These are phyloP conservation scores for Cygnus olor DNA, from an alignment of 2,797 vertebrate species.

Conservation along the genomic window DNA sequence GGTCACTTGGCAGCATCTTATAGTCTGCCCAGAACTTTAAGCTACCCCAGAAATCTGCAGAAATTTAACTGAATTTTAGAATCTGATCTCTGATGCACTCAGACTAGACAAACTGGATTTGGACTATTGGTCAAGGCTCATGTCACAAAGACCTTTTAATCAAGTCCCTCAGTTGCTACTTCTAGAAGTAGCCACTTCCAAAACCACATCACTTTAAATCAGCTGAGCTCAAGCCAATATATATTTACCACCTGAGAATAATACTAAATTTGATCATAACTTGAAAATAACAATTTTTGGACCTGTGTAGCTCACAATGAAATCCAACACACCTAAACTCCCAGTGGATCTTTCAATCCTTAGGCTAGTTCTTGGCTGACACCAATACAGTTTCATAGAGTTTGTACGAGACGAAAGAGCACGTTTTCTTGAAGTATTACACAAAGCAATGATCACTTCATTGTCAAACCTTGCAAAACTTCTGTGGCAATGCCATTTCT, in stretches of 20 bases:
- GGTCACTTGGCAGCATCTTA: background rate
- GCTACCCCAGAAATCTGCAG: background rate
- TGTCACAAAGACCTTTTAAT: background rate
- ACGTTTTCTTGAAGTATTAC: background rate
- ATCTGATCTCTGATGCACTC: background rate
- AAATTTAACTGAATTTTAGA: background rate
- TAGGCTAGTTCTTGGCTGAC: background rate
- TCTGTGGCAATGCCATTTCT: accelerated
- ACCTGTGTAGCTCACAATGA: background rate
- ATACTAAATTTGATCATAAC: background rate
- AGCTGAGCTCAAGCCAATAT: background rate
- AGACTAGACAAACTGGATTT: background rate
- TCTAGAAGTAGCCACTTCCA: background rate
- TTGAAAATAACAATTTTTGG: background rate
- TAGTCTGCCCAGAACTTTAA: background rate
- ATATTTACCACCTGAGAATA: background rate
- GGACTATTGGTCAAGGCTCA: background rate
- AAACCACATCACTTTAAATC: background rate
- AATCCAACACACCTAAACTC: background rate
- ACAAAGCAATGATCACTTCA: background rate
- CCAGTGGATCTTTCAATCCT: background rate
- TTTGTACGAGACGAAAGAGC: background rate
- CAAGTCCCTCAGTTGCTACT: accelerated
- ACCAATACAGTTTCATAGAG: background rate
- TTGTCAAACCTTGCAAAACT: background rate